phyloP scores from a whole-genome alignment of 2,888 invertebrate genomes.

The Luperina nickerlii region DNA sequence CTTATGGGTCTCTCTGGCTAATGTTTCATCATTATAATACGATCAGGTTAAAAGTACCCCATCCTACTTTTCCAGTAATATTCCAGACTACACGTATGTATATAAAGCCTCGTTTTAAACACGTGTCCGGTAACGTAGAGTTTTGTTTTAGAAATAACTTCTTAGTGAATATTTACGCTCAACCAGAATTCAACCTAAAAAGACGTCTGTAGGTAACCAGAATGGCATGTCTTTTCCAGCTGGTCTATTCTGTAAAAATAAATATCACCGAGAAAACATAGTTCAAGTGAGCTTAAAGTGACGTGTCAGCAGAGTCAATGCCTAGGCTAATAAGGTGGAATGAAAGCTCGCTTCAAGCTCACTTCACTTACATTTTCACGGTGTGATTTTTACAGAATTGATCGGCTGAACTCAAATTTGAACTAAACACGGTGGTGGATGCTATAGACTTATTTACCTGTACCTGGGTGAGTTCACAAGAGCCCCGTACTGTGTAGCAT shows the following conservation, averaged over 20 bases:
- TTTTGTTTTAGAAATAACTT: neutral
- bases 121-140: neutral
- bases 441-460: too few relatives aligned
- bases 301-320: neutral
- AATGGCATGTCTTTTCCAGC: neutral
- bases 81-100: slow-evolving; percentile 1
- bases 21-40: slow-evolving; percentile 53
- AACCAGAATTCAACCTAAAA: neutral
- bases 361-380: too few relatives aligned
- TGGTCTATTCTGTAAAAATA: neutral
- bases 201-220: neutral
- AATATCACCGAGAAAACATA: neutral
- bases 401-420: neutral
- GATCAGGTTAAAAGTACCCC: slow-evolving; percentile 48
- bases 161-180: neutral
- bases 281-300: neutral
- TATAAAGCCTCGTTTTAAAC: neutral
- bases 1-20: neutral
- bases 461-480: too few relatives aligned
- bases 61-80: slow-evolving; percentile 38
- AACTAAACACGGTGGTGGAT: too few relatives aligned
- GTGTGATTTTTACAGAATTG: neutral
- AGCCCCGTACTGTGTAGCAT: too few relatives aligned
- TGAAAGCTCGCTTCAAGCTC: too few relatives aligned
- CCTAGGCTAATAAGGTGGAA: neutral